A percentile compares a stretch with the other conserved stretches of the same genome.
phyloP scores from a whole-genome alignment of 2,888 invertebrate genomes.

The Diploptera punctata region DNA sequence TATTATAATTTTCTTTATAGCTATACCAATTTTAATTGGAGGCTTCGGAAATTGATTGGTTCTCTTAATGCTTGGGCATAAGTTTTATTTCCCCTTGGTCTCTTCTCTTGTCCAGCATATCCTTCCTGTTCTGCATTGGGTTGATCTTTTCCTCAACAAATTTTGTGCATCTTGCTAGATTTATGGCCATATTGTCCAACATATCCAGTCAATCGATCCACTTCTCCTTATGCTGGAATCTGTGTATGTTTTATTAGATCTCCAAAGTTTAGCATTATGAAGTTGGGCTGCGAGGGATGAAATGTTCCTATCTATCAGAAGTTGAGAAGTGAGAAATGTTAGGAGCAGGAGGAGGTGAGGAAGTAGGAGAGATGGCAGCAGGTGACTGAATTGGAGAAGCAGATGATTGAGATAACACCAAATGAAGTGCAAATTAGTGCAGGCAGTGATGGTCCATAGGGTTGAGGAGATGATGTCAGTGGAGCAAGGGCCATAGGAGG shows the following conservation, averaged over 20 bases:
- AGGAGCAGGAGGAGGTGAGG: slow-evolving; percentile 61
- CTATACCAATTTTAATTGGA: too few relatives aligned
- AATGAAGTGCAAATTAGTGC: slow-evolving; percentile 55
- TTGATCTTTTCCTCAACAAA: slow-evolving; percentile 67
- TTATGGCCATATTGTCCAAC: slow-evolving; percentile 98
- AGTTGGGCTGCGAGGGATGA: slow-evolving; percentile 86
- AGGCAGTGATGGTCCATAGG: slow-evolving; percentile 56
- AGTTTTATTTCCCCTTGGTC: too few relatives aligned
- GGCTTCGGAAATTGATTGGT: too few relatives aligned
- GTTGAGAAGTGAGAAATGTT: slow-evolving; percentile 54
- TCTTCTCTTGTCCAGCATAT: too few relatives aligned
- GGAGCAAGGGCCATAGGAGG: slow-evolving; percentile 68
- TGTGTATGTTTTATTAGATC: slow-evolving; percentile 63
- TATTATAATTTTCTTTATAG: too few relatives aligned
- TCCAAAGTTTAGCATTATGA: slow-evolving; percentile 83
- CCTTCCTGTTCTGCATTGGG: slow-evolving; percentile 38
- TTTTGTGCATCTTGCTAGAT: slow-evolving; percentile 85
- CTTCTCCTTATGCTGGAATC: slow-evolving; percentile 78
- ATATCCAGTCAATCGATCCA: slow-evolving; percentile 81
- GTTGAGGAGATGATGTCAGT: slow-evolving; percentile 57
- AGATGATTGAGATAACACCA: slow-evolving; percentile 47
- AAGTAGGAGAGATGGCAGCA: slow-evolving; percentile 53
- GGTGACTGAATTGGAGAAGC: slow-evolving; percentile 42
- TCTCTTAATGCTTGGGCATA: too few relatives aligned
- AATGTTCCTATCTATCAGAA: slow-evolving; percentile 66